Conservation (phyloP, 2,888 invertebrate genomes). For the Encarsia formosa region DNA sequence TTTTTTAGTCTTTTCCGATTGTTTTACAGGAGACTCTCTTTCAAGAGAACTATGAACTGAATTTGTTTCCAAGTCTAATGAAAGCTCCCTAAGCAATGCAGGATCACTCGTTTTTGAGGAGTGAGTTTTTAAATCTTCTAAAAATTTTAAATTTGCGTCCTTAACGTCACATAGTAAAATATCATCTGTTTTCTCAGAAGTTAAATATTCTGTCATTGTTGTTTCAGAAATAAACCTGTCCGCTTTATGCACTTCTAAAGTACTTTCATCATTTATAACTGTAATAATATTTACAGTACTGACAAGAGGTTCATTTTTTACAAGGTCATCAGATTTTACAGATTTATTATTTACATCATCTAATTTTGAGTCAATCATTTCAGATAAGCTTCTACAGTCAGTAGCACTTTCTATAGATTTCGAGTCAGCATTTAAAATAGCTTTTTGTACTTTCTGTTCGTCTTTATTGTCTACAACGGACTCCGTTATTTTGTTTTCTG, state of each 20-base stretch:
- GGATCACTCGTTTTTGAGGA: conserved; percentile 27
- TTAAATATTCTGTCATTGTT: no score
- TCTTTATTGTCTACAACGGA: conserved; percentile 13
- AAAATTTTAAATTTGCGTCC: conserved; percentile 9
- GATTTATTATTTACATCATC: not conserved
- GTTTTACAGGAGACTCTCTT: conserved; percentile 24
- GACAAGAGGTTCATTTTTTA: no score
- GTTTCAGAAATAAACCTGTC: no score
- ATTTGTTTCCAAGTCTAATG: no score
- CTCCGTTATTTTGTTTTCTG: no score
- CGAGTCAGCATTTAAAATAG: no score
- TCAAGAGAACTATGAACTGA: conserved; percentile 29
- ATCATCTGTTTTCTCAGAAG: no score
- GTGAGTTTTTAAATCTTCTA: conserved; percentile 29
- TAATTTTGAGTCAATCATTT: not conserved
- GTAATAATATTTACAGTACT: no score
- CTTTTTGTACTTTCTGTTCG: not conserved
- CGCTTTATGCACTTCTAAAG: no score
- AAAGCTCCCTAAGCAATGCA: not conserved
- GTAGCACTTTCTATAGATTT: not conserved
- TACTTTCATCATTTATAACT: no score
- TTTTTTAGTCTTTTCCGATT: conserved; percentile 32
- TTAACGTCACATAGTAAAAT: no score
- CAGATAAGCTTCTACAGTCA: not conserved
- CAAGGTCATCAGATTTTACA: not conserved